These are phyloP conservation scores for Gonatopus flavifemur DNA, from an alignment of 1,140 invertebrate species.

Conservation along the genomic window DNA sequence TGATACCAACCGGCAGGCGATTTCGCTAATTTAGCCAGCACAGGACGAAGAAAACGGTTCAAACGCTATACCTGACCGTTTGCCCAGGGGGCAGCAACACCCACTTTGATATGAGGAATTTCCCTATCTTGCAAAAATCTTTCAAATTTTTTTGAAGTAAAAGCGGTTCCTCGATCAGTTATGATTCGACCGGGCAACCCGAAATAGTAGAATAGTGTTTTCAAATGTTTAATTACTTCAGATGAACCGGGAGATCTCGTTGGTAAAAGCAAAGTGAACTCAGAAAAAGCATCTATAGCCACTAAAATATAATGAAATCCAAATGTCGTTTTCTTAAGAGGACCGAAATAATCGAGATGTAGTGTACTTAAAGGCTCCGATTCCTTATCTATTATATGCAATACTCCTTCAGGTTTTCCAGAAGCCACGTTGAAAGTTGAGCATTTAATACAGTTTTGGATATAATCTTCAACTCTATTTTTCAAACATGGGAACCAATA, in stretches of 20 bases:
- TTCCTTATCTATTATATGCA: background rate
- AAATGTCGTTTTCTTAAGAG: background rate
- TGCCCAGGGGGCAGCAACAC: background rate
- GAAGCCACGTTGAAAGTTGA: constrained; percentile 3
- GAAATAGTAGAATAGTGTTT: background rate
- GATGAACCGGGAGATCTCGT: background rate
- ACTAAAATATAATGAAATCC: background rate
- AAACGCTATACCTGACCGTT: background rate
- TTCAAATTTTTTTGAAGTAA: background rate
- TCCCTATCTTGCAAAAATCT: background rate
- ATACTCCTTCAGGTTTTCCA: constrained; percentile 18
- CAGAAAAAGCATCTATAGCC: background rate
- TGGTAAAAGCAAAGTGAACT: background rate
- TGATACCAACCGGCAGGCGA: background rate
- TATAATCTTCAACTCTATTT: constrained; percentile 6
- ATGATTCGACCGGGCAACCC: background rate
- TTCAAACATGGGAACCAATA: constrained; percentile 15
- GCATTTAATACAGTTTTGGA: constrained; percentile 23
- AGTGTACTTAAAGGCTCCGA: background rate
- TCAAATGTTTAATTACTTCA: background rate
- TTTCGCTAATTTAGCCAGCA: background rate
- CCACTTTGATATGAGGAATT: background rate
- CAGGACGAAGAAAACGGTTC: background rate
- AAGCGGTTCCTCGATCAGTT: background rate
- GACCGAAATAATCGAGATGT: background rate